A percentile compares a stretch with the other conserved stretches of the same genome.
Evolutionary conservation across 35 echinoderm and acorn worm genomes (phyloP).

Genomic region (Hemicentrotus pulcherrimus): DNA sequence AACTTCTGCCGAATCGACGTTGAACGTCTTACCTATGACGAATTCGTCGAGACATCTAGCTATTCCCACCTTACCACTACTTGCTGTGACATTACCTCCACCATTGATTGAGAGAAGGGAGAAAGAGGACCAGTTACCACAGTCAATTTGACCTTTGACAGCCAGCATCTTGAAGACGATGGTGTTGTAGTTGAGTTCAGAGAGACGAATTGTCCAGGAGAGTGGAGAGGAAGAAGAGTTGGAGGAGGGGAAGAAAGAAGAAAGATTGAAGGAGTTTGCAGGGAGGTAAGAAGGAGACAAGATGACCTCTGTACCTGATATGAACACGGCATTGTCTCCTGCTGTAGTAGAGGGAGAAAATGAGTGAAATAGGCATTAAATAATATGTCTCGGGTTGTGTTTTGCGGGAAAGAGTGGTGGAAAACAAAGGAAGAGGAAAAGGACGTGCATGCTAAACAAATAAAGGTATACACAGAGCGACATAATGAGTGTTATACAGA

Average conservation of each 20-base stretch:
- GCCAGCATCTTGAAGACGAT: slow-evolving; percentile 29
- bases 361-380: too few species aligned
- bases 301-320: background rate
- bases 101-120: slow-evolving; percentile 28
- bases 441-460: too few species aligned
- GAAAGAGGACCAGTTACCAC: background rate
- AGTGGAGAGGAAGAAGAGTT: background rate
- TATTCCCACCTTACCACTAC: background rate
- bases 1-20: background rate
- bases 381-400: too few species aligned
- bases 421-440: too few species aligned
- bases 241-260: background rate
- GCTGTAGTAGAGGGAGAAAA: background rate
- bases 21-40: background rate
- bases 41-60: slow-evolving; percentile 16
- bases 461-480: too few species aligned
- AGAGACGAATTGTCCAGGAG: slow-evolving; percentile 26
- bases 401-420: too few species aligned
- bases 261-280: background rate
- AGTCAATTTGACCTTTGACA: background rate
- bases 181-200: slow-evolving; percentile 30
- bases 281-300: slow-evolving; percentile 29
- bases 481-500: too few species aligned
- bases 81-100: background rate
- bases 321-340: slow-evolving; percentile 8